These are phyloP conservation scores for Falco rusticolus DNA, from an alignment of 2,797 vertebrate genomes.

Conservation along the genomic window DNA sequence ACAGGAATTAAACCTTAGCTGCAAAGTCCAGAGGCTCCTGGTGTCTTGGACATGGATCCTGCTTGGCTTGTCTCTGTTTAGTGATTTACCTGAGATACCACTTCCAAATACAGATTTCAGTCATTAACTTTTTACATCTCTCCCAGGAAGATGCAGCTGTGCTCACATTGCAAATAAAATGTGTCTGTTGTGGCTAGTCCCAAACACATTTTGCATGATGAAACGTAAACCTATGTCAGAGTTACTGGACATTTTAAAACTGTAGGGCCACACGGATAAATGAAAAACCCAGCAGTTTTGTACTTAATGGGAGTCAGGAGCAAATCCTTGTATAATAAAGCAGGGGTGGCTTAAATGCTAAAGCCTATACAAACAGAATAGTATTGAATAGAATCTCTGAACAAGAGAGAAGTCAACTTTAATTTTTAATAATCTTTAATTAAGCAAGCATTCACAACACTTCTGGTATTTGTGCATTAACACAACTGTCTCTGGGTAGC, in stretches of 20 bases:
- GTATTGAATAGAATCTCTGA: neutral
- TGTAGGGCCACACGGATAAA: rapidly evolving
- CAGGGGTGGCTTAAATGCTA: neutral
- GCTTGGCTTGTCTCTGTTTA: neutral
- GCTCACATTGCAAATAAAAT: neutral
- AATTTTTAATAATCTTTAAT: slow-evolving; percentile 43
- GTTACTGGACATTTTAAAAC: neutral
- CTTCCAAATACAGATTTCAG: neutral
- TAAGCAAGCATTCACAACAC: neutral
- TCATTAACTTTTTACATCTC: neutral
- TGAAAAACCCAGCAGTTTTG: neutral
- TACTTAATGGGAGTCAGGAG: neutral
- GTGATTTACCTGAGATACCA: neutral
- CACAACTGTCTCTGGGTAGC: neutral
- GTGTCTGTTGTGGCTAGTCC: neutral
- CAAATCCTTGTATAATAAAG: neutral
- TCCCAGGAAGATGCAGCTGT: neutral
- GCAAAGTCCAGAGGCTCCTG: neutral
- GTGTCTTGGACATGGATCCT: neutral
- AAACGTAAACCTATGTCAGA: neutral
- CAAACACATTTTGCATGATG: neutral
- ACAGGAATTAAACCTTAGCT: neutral
- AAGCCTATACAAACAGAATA: neutral
- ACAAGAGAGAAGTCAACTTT: neutral
- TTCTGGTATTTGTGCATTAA: neutral